Evolutionary conservation across 2,888 invertebrate species (phyloP).

Genomic region (Heliconius cydno): DNA sequence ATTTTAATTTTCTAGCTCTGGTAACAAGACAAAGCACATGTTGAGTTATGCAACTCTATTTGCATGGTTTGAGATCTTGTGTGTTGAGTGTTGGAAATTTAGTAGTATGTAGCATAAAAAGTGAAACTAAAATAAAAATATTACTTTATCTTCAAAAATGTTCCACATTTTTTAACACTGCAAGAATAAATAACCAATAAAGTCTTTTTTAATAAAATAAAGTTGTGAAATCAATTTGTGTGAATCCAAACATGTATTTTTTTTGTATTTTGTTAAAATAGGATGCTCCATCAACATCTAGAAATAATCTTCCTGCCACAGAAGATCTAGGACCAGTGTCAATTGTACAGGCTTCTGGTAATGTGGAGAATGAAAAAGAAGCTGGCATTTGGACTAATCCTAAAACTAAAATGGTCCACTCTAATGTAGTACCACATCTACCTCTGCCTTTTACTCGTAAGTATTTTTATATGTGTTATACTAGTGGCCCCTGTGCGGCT

Average conservation of each 20-base stretch:
- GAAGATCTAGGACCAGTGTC: conserved; percentile 76
- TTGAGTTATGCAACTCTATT: too few species aligned
- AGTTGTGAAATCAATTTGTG: background rate
- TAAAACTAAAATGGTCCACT: conserved; percentile 79
- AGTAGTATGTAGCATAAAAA: background rate
- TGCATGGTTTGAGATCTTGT: too few species aligned
- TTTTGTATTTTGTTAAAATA: conserved; percentile 46
- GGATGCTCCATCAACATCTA: conserved; percentile 79
- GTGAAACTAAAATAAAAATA: background rate
- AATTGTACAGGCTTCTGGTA: conserved; percentile 71
- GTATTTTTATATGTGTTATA: conserved; percentile 48
- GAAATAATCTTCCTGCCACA: conserved; percentile 60
- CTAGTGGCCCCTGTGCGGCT: background rate
- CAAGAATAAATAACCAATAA: background rate
- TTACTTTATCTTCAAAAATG: background rate
- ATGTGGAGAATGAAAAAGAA: conserved; percentile 78
- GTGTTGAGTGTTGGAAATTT: too few species aligned
- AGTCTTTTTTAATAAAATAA: background rate
- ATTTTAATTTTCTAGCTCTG: too few species aligned
- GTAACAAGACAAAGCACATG: too few species aligned
- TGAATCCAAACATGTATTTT: background rate
- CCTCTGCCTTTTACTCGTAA: conserved; percentile 77
- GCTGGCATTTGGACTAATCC: conserved; percentile 81
- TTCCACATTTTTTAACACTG: background rate
- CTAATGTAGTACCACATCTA: conserved; percentile 75